These are phyloP conservation scores for Sus scrofa DNA, from an alignment of 2,113 vertebrate species.

Conservation along the genomic window T2T-Sscrofa CM000819.6:93775001-93775500, in stretches of 20 bases:
- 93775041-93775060: conserved; percentile 26
- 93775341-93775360: neutral
- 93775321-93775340: neutral
- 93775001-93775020: neutral
- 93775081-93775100: conserved; percentile 17
- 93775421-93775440: neutral
- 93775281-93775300: neutral
- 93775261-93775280: neutral
- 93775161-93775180: neutral
- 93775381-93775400: neutral
- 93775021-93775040: neutral
- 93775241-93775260: neutral
- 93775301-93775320: neutral
- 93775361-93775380: neutral
- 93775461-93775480: neutral
- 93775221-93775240: neutral
- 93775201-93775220: neutral
- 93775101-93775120: neutral
- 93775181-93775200: neutral
- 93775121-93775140: neutral
- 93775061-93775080: neutral
- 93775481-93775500: accelerated
- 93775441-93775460: neutral
- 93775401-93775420: neutral
- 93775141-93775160: neutral